These are phyloP conservation scores for Stenichneumon culpator DNA, from an alignment of 2,888 invertebrate species.

Conservation along the genomic window DNA sequence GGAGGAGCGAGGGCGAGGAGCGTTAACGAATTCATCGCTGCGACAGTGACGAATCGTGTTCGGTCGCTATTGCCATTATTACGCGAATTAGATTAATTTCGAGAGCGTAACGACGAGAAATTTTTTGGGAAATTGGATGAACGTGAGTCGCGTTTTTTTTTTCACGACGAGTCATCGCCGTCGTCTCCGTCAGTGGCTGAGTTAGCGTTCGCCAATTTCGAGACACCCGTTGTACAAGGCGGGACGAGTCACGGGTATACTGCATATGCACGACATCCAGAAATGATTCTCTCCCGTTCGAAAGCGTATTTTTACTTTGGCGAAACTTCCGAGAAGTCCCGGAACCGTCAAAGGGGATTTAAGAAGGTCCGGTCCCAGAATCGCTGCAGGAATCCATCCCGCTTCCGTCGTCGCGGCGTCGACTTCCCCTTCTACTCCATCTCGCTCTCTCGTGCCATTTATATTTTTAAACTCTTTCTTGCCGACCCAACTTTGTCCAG, in stretches of 20 bases:
- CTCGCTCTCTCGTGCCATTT: slow-evolving; percentile 32
- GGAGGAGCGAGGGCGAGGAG: background rate
- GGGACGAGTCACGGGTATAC: slow-evolving; percentile 15
- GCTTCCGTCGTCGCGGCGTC: slow-evolving; percentile 76
- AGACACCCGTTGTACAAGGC: slow-evolving; percentile 46
- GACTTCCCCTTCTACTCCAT: slow-evolving; percentile 27
- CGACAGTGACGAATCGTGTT: slow-evolving; percentile 63
- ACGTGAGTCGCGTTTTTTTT: slow-evolving; percentile 39
- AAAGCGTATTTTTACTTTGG: slow-evolving; percentile 80
- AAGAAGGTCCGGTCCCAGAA: slow-evolving; percentile 73
- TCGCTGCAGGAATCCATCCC: slow-evolving; percentile 76
- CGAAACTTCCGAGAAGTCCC: slow-evolving; percentile 79
- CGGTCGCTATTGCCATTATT: slow-evolving; percentile 55
- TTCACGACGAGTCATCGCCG: slow-evolving; percentile 28
- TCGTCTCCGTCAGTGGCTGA: background rate
- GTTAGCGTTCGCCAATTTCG: slow-evolving; percentile 48
- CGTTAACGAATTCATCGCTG: slow-evolving; percentile 51
- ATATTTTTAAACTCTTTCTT: slow-evolving; percentile 67
- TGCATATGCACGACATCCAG: slow-evolving; percentile 13
- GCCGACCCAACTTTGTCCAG: slow-evolving; percentile 3
- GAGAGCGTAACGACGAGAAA: slow-evolving; percentile 1
- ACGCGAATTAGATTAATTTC: slow-evolving; percentile 44
- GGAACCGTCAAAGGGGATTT: slow-evolving; percentile 78
- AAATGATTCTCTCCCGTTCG: slow-evolving; percentile 7
- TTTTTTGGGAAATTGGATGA: slow-evolving; percentile 27